These are phyloP conservation scores for Nomada lathburiana DNA, from an alignment of 2,888 invertebrate genomes.

Conservation along the genomic window DNA sequence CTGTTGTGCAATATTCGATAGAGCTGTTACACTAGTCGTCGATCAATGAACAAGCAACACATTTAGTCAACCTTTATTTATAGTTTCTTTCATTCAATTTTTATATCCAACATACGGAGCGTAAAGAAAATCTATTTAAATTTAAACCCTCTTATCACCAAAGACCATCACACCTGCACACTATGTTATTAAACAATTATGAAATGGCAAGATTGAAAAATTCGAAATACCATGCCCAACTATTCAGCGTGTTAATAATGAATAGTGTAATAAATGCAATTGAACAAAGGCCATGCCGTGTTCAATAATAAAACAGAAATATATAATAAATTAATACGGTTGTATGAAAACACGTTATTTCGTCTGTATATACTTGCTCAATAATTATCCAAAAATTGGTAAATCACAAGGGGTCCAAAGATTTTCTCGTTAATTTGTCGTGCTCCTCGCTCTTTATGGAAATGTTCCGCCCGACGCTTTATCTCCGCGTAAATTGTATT, in stretches of 20 bases:
- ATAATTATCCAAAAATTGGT: not conserved
- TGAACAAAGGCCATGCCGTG: too few relatives aligned
- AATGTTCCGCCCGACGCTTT: not conserved
- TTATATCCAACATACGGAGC: not conserved
- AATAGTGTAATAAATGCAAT: too few relatives aligned
- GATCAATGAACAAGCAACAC: not conserved
- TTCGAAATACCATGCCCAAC: too few relatives aligned
- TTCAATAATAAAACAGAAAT: too few relatives aligned
- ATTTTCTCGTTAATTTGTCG: not conserved
- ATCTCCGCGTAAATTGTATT: constrained; percentile 6
- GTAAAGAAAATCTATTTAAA: not conserved
- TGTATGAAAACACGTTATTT: too few relatives aligned
- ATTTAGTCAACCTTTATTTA: not conserved
- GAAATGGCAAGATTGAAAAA: too few relatives aligned
- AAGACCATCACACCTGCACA: not conserved
- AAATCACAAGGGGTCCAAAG: not conserved
- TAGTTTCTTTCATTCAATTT: not conserved
- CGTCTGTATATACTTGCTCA: too few relatives aligned
- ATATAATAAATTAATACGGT: too few relatives aligned
- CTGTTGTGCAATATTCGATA: constrained; percentile 30
- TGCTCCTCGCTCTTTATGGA: not conserved
- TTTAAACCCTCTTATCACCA: not conserved
- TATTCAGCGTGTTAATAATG: too few relatives aligned
- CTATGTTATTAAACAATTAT: too few relatives aligned
- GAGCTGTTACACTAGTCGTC: not conserved